A percentile compares a stretch with the other conserved stretches of the same genome.
Evolutionary conservation across 2,113 vertebrate species (phyloP).

Genomic region (Gopherus evgoodei): DNA sequence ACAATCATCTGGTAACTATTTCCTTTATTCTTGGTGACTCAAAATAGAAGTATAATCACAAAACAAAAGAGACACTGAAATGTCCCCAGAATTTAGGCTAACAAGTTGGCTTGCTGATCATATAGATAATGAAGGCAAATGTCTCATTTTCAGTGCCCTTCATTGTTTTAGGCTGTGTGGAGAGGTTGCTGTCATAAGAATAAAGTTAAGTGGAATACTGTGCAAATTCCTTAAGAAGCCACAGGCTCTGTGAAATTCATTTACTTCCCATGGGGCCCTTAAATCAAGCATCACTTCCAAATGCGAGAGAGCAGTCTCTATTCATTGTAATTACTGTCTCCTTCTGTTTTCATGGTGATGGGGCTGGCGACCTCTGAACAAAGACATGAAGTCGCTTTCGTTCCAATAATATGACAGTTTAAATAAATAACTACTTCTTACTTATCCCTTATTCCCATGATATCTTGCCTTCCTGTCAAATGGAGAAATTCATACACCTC

Average conservation of each 20-base stretch:
- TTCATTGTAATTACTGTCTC: not conserved
- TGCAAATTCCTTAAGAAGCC: not conserved
- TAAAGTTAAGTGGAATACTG: rapidly evolving
- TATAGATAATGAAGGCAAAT: rapidly evolving
- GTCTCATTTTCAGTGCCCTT: not conserved
- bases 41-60: not conserved
- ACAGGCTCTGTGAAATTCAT: not conserved
- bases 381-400: not conserved
- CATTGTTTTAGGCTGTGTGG: rapidly evolving
- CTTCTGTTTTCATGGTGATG: not conserved
- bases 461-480: not conserved
- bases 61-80: not conserved
- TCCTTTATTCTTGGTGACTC: not conserved
- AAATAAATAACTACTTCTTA: not conserved
- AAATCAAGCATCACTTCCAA: not conserved
- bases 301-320: not conserved
- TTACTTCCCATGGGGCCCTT: not conserved
- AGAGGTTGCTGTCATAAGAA: not conserved
- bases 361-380: not conserved
- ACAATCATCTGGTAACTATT: not conserved
- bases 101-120: not conserved
- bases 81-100: not conserved
- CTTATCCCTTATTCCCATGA: not conserved
- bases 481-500: not conserved
- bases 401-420: not conserved